Evolutionary conservation across 2,113 vertebrate genomes (phyloP).

Genomic region (Ctenodactylus gundi): DNA sequence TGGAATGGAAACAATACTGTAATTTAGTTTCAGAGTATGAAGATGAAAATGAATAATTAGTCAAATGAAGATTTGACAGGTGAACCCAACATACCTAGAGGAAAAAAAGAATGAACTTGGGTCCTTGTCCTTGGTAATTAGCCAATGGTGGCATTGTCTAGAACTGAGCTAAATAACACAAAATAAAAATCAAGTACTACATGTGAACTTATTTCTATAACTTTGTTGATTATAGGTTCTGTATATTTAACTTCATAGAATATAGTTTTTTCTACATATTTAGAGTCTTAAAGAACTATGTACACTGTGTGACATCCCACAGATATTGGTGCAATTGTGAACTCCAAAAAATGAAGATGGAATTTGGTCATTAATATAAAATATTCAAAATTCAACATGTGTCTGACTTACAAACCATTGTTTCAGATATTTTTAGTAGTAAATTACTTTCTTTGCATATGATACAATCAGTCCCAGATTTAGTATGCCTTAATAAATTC

Average conservation of each 20-base stretch:
- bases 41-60: not conserved
- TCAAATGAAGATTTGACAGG: too few relatives aligned
- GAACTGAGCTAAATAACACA: not conserved
- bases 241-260: too few relatives aligned
- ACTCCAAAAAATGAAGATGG: not conserved
- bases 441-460: conserved; percentile 3
- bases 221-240: not conserved
- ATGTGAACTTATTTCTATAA: not conserved
- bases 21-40: not conserved
- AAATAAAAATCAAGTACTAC: not conserved
- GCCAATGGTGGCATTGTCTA: not conserved
- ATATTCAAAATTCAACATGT: not conserved
- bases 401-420: not conserved
- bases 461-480: not conserved
- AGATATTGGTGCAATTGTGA: not conserved
- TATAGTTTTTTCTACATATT: too few relatives aligned
- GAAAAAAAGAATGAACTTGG: not conserved
- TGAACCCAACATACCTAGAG: not conserved
- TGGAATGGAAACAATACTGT: not conserved
- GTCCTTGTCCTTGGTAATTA: not conserved
- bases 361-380: not conserved
- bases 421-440: not conserved
- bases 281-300: not conserved
- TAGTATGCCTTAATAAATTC: not conserved
- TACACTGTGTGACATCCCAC: not conserved